phyloP scores from a whole-genome alignment of 2,797 vertebrate genomes.

The Enteromius thamalakanensis region DNA sequence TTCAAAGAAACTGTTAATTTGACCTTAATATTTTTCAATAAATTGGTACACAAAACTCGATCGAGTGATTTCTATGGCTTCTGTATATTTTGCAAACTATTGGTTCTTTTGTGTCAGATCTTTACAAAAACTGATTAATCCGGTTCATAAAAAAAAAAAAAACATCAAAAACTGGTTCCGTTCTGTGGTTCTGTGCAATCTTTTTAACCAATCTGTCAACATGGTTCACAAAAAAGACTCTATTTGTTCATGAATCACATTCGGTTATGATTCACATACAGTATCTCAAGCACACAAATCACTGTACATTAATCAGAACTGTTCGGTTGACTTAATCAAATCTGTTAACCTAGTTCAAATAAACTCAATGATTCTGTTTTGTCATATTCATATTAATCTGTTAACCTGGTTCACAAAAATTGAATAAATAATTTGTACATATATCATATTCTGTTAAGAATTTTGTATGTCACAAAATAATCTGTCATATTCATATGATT shows the following conservation, averaged over 20 bases:
- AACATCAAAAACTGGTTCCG: not conserved
- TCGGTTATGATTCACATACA: not conserved
- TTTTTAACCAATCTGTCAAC: not conserved
- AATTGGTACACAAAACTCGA: not conserved
- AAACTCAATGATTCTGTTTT: not conserved
- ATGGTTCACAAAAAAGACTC: not conserved
- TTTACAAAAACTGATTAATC: not conserved
- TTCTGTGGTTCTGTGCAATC: not conserved
- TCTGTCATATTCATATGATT: not conserved
- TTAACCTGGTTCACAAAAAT: not conserved
- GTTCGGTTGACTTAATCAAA: not conserved
- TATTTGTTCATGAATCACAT: not conserved
- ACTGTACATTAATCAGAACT: not conserved
- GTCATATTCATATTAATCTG: not conserved
- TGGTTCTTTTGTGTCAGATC: not conserved
- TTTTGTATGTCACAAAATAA: not conserved
- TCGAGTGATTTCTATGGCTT: not conserved
- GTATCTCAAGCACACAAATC: not conserved
- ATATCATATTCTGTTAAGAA: not conserved
- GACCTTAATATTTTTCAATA: not conserved
- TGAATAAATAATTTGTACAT: not conserved
- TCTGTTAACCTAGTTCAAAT: not conserved
- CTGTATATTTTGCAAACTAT: no score
- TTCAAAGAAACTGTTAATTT: not conserved
- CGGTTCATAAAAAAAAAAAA: not conserved